Percentiles rank a stretch among this genome's conserved stretches.
Evolutionary conservation across 1,140 invertebrate species (phyloP).

Genomic region (Cotesia vestalis): DNA sequence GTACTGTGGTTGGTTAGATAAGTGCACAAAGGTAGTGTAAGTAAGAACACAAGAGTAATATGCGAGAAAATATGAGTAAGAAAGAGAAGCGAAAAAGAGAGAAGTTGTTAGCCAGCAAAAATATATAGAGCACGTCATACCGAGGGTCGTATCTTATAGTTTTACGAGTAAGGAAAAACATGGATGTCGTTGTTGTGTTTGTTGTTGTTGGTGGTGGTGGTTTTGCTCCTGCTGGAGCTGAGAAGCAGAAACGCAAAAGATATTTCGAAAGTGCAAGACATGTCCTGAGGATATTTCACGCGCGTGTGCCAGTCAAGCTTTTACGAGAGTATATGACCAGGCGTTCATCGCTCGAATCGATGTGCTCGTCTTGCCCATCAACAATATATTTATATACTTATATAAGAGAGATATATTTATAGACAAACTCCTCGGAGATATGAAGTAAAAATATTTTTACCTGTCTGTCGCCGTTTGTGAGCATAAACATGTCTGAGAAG

Average conservation of each 20-base stretch:
- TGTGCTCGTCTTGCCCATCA: conserved; percentile 8
- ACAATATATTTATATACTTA: conserved; percentile 1
- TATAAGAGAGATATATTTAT: conserved; percentile 1
- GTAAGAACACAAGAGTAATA: background rate
- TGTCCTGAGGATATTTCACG: conserved; percentile 34
- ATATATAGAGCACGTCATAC: conserved; percentile 34
- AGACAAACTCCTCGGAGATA: conserved; percentile 5
- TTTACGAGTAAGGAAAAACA: conserved; percentile 39
- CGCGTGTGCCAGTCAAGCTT: conserved; percentile 13
- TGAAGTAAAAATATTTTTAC: conserved; percentile 21
- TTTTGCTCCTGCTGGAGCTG: too few species aligned
- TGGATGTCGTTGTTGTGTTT: conserved; percentile 12
- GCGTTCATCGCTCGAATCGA: conserved; percentile 28
- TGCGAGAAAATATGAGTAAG: background rate
- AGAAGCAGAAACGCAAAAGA: conserved; percentile 32
- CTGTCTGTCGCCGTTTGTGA: conserved; percentile 21
- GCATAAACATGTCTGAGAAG: conserved; percentile 27
- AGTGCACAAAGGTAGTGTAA: conserved; percentile 13
- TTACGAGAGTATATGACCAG: conserved; percentile 26
- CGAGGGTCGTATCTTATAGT: conserved; percentile 38
- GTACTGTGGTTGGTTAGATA: background rate
- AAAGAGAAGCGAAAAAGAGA: background rate
- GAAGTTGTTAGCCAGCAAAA: conserved; percentile 12
- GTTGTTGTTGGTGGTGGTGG: too few species aligned
- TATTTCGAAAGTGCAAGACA: conserved; percentile 27